Evolutionary conservation across 2,888 invertebrate species (phyloP), one percentile per base, ranked within the genome.

Genomic region (Orthonychiurus folsomi): DNA sequence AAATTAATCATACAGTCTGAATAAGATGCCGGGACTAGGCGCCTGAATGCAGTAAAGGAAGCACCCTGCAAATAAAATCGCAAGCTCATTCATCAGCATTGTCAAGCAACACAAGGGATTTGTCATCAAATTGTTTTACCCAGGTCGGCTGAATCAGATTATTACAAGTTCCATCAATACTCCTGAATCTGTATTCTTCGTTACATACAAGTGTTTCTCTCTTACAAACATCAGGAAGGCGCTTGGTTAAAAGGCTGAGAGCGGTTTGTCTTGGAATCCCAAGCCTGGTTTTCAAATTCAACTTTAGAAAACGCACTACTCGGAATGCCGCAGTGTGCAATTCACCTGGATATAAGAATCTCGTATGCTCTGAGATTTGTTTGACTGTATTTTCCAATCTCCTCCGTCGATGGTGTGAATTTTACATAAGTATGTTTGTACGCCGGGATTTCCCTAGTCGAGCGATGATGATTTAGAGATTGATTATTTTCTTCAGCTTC

Each of bases 111-210:
- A n/a, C n/a, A n/a, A n/a, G n/a, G n/a, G n/a, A n/a, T n/a, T n/a
- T n/a, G n/a, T n/a, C n/a, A n/a, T n/a, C n/a, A n/a, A n/a, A n/a
- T n/a, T n/a, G n/a, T n/a, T n/a, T n/a, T n/a, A n/a, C n/a, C 64
- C 69, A 65, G 5, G 61, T 64, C 2, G 72, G 62, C 59, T 69
- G 62, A 50, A 64, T 64, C 2, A 70, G 24, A 55, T 72, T 72
- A 28, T 72, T 72, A 56, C 72, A 72, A 1, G 69, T 68, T 27
- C 72, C 72, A 37, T 72, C 72, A 55, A 68, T 64, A 24, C 62
- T 70, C 21, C 71, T 60, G 61, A 70, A 72, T 55, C n/a, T 52
- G 3, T 5, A 9, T 52, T n/a, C n/a, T 5, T 9, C 3, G n/a
- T 52, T 20, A n/a, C 52, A 52, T 23, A 9, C n/a, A 37, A 37